Evolutionary conservation across 1,140 invertebrate species (phyloP).

Genomic region (Lamellibrachia luymesi): DNA sequence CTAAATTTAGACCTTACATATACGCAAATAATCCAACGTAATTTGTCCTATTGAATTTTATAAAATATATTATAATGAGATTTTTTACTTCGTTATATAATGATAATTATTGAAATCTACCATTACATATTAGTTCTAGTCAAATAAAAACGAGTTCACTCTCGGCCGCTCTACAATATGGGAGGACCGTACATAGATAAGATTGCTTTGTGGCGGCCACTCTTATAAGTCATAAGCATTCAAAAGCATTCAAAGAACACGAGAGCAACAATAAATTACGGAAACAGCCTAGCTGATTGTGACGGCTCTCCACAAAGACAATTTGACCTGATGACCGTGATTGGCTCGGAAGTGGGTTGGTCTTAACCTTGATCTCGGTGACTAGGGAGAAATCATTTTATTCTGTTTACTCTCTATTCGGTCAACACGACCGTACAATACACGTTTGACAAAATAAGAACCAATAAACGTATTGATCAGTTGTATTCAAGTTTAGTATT

Average conservation of each 20-base stretch:
- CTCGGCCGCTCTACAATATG: too few relatives aligned
- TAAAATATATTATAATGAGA: too few relatives aligned
- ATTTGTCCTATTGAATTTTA: too few relatives aligned
- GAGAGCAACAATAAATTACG: not conserved
- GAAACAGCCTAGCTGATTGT: not conserved
- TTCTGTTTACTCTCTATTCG: not conserved
- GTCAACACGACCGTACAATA: not conserved
- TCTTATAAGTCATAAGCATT: not conserved
- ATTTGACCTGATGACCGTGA: not conserved
- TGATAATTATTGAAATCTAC: too few relatives aligned
- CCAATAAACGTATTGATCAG: not conserved
- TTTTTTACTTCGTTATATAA: too few relatives aligned
- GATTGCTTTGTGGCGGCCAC: not conserved
- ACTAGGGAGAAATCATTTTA: not conserved
- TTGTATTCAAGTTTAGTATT: not conserved
- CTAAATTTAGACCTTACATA: too few relatives aligned
- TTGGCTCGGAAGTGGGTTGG: not conserved
- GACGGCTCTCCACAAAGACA: not conserved
- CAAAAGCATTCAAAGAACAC: not conserved
- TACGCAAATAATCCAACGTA: too few relatives aligned
- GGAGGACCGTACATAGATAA: not conserved
- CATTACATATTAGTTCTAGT: too few relatives aligned
- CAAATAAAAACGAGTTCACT: too few relatives aligned
- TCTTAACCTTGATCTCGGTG: not conserved
- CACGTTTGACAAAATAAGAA: not conserved